Base-by-base conservation (phyloP, 2,113 vertebrate species). In the Neotragus pygmaeus region DNA sequence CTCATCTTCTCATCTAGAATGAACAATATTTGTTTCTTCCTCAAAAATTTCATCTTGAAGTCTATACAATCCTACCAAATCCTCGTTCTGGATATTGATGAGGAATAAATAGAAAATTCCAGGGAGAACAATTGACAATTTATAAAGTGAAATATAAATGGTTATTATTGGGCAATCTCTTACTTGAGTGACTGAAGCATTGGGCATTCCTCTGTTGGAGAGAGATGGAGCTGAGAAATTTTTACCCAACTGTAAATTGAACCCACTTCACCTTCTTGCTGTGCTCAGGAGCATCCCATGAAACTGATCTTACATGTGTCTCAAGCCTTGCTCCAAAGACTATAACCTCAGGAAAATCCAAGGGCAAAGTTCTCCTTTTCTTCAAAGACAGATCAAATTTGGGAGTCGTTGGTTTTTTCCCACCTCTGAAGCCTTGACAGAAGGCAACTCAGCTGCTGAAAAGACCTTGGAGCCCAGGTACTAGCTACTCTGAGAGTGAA, bases 261-360 rank as follows among this genome's bases (percentile, higher is more conserved):
- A 93, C 36, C 21, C 27, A 47, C 13, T 77, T 87, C 0, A 1
- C 45, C 84, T 45, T 60, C 2, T 1, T 36, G 57, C 49, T 88
- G 30, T 70, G 33, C 66, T 70, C n/a, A 43, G 60, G 39, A 55
- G 7, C n/a, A 39, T 91, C 53, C 28, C 2, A 1, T 14, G n/a
- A 58, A 95, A 89, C 53, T 36, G 81, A 82, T 91, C 95, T 81
- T 64, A 13, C 27, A 7, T 64, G 60, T 47, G 49, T 33, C 64
- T 58, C 51, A 64, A 64, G 81, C 47, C 58, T 27, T 88, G 33
- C 30, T 73, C 82, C 86, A 96, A 88, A 95, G 15, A 87, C 95
- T 91, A 91, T 75, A 90, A 49, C 55, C 60, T 81, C 96, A 91
- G 57, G 83, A 81, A 92, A 96, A 88, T 55, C 25, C 51, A 85